These are phyloP conservation scores for Tetragonisca angustula DNA, from an alignment of 2,888 invertebrate genomes.

Conservation along the genomic window DNA sequence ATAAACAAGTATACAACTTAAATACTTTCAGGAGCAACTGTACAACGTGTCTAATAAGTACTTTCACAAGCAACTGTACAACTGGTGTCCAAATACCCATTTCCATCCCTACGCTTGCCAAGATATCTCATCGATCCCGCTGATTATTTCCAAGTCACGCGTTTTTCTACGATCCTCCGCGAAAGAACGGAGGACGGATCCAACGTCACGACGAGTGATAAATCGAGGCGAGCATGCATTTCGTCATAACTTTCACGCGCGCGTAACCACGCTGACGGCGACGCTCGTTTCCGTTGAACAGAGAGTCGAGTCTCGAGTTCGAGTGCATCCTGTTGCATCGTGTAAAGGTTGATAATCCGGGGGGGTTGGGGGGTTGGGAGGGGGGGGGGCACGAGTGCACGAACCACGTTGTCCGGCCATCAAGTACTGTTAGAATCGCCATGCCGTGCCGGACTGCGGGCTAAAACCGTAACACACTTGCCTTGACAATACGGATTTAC, in stretches of 20 bases:
- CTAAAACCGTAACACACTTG: slow-evolving; percentile 65
- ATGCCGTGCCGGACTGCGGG: slow-evolving; percentile 36
- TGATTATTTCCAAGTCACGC: not conserved
- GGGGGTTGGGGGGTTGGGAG: too few relatives aligned
- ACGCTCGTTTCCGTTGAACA: slow-evolving; percentile 22
- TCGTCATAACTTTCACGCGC: slow-evolving; percentile 41
- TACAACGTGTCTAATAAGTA: too few relatives aligned
- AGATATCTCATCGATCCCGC: not conserved
- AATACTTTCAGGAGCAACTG: too few relatives aligned
- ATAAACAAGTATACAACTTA: too few relatives aligned
- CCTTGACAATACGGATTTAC: slow-evolving; percentile 59
- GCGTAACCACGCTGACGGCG: not conserved
- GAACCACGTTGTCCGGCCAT: slow-evolving; percentile 44
- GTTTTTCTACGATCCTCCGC: not conserved
- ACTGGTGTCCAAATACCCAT: too few relatives aligned
- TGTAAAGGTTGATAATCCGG: slow-evolving; percentile 60
- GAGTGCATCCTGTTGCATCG: slow-evolving; percentile 63
- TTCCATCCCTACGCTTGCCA: not conserved
- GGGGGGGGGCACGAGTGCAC: slow-evolving; percentile 44
- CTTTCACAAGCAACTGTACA: too few relatives aligned
- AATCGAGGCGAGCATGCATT: slow-evolving; percentile 2
- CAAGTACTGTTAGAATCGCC: slow-evolving; percentile 73
- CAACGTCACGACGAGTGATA: not conserved
- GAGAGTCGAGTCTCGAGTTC: slow-evolving; percentile 19
- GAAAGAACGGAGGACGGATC: not conserved